phyloP scores from a whole-genome alignment of 2,113 vertebrate species.

The Anthoscopus minutus region DNA sequence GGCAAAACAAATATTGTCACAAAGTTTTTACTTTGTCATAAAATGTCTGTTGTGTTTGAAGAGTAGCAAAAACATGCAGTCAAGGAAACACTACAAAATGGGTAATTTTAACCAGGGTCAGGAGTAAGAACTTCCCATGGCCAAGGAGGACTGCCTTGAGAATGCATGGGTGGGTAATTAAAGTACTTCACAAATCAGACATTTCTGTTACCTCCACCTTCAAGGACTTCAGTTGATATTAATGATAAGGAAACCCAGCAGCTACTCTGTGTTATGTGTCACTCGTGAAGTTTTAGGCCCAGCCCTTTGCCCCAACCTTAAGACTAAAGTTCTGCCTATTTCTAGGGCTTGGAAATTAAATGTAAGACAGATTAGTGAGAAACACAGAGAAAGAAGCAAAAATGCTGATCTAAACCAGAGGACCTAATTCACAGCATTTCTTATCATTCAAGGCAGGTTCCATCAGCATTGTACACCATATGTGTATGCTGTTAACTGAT shows the following conservation, averaged over 20 bases:
- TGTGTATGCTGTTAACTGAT: neutral
- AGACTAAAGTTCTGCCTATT: neutral
- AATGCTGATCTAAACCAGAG: neutral
- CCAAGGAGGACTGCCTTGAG: neutral
- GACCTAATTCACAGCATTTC: neutral
- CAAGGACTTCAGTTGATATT: neutral
- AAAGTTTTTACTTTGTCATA: neutral
- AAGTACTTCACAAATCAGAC: neutral
- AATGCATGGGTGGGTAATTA: neutral
- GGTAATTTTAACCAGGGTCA: neutral
- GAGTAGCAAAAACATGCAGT: neutral
- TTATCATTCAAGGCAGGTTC: neutral
- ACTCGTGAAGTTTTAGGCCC: neutral
- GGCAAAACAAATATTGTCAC: neutral
- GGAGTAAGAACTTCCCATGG: neutral
- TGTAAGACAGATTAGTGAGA: neutral
- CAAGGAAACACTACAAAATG: neutral
- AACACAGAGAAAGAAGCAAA: neutral
- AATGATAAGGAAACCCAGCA: neutral
- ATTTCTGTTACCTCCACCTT: neutral
- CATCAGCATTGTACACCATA: neutral
- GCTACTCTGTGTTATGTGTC: neutral
- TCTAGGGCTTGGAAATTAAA: neutral
- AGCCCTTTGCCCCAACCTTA: neutral
- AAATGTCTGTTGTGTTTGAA: neutral